Conservation (phyloP, 1,140 invertebrate genomes). For the Phthorimaea operculella region DNA sequence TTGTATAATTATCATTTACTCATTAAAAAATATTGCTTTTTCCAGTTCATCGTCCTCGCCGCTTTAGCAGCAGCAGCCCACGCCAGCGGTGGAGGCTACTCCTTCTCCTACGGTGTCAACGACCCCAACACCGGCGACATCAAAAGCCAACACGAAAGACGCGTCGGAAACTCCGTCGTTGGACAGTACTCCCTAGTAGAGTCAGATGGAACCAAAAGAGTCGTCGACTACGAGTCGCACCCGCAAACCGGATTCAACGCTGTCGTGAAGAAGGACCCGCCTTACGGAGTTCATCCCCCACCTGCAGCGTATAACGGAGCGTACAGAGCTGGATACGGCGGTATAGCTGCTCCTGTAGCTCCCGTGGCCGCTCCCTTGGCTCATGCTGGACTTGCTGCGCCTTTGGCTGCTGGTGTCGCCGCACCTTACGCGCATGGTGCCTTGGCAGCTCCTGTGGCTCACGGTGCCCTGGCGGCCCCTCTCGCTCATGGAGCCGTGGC, state of each 20-base stretch:
- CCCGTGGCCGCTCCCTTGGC: slow-evolving; percentile 14
- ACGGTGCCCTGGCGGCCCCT: slow-evolving; percentile 11
- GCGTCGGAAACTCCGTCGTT: slow-evolving; percentile 68
- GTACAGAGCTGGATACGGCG: background rate
- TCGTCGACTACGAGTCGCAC: slow-evolving; percentile 61
- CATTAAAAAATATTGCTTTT: slow-evolving; percentile 11
- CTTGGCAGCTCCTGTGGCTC: slow-evolving; percentile 8
- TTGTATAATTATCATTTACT: background rate
- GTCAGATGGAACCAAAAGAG: slow-evolving; percentile 59
- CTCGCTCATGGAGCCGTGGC: slow-evolving; percentile 18
- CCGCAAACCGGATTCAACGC: slow-evolving; percentile 64
- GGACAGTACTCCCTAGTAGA: slow-evolving; percentile 63
- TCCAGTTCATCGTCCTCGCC: slow-evolving; percentile 32
- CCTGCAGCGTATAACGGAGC: background rate
- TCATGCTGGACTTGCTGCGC: slow-evolving; percentile 2
- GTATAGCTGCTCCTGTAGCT: background rate
- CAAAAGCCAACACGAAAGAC: slow-evolving; percentile 63
- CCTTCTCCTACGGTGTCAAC: slow-evolving; percentile 55
- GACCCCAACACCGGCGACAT: slow-evolving; percentile 67
- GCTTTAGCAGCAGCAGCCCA: slow-evolving; percentile 29
- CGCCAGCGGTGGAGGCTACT: slow-evolving; percentile 33
- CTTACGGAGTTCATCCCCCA: slow-evolving; percentile 6
- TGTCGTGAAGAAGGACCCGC: slow-evolving; percentile 59
- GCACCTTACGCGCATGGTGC: background rate
- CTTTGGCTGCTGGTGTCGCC: background rate